A percentile compares a stretch with the other conserved stretches of the same genome.
phyloP scores from a whole-genome alignment of 2,888 invertebrate species.

The Spodoptera littoralis region DNA sequence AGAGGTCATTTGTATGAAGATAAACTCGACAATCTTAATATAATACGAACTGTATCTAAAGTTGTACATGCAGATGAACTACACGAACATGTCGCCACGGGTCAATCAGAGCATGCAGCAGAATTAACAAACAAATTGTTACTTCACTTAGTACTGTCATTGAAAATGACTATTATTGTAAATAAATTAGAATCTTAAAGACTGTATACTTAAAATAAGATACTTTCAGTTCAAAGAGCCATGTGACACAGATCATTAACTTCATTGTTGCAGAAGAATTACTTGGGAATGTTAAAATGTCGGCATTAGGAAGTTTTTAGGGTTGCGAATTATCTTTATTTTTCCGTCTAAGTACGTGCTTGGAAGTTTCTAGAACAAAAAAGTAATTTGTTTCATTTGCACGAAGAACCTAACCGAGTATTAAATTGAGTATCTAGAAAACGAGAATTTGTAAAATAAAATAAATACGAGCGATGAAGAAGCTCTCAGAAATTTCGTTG shows the following conservation, averaged over 20 bases:
- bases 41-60: slow-evolving; percentile 9
- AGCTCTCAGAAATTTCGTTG: background rate
- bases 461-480: background rate
- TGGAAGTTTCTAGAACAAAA: slow-evolving; percentile 41
- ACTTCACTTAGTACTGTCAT: slow-evolving; percentile 69
- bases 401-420: slow-evolving; percentile 17
- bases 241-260: slow-evolving; percentile 58
- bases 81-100: background rate
- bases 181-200: slow-evolving; percentile 86
- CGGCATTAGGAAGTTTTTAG: slow-evolving; percentile 47
- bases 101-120: slow-evolving; percentile 10
- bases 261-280: slow-evolving; percentile 34
- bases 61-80: slow-evolving; percentile 15
- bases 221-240: slow-evolving; percentile 49
- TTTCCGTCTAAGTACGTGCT: slow-evolving; percentile 37
- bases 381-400: slow-evolving; percentile 39
- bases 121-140: slow-evolving; percentile 42
- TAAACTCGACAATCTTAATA: slow-evolving; percentile 9
- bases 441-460: slow-evolving; percentile 9
- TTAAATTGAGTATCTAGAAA: slow-evolving; percentile 23
- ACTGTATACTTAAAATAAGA: slow-evolving; percentile 79
- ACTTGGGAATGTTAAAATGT: slow-evolving; percentile 28
- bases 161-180: slow-evolving; percentile 80
- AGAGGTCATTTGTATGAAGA: slow-evolving; percentile 20
- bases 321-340: slow-evolving; percentile 38